These are phyloP conservation scores for Rhagophthalmus giganteus DNA, from an alignment of 2,888 invertebrate genomes.

Conservation along the genomic window DNA sequence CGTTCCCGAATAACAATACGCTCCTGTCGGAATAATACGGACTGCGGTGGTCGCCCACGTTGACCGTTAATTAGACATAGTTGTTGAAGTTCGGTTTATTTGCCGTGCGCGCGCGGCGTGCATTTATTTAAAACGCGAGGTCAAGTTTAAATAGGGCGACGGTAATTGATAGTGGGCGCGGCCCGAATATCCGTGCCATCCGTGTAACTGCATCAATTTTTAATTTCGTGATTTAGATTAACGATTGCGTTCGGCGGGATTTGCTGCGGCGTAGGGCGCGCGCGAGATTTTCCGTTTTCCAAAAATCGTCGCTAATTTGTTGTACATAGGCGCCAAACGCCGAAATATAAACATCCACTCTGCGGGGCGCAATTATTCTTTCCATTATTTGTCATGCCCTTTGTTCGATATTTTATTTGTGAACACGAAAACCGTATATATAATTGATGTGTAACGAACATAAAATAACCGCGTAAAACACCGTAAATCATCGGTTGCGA, in stretches of 20 bases:
- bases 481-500: constrained; percentile 11
- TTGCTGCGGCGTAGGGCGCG: neutral
- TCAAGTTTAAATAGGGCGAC: too few species aligned
- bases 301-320: constrained; percentile 1
- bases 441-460: constrained; percentile 14
- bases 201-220: too few species aligned
- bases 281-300: too few species aligned
- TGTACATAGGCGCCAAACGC: neutral
- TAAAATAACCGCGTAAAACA: constrained; percentile 15
- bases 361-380: neutral
- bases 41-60: too few species aligned
- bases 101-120: too few species aligned
- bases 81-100: too few species aligned
- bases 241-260: neutral
- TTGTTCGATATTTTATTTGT: constrained; percentile 8
- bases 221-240: neutral
- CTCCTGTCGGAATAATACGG: too few species aligned
- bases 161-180: too few species aligned
- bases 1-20: too few species aligned
- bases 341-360: neutral
- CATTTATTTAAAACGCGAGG: too few species aligned
- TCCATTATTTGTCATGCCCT: constrained; percentile 9
- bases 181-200: too few species aligned
- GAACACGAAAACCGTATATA: constrained; percentile 2
- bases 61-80: too few species aligned